Base-by-base conservation (phyloP, 1,140 invertebrate species). In the Delia radicum region DNA sequence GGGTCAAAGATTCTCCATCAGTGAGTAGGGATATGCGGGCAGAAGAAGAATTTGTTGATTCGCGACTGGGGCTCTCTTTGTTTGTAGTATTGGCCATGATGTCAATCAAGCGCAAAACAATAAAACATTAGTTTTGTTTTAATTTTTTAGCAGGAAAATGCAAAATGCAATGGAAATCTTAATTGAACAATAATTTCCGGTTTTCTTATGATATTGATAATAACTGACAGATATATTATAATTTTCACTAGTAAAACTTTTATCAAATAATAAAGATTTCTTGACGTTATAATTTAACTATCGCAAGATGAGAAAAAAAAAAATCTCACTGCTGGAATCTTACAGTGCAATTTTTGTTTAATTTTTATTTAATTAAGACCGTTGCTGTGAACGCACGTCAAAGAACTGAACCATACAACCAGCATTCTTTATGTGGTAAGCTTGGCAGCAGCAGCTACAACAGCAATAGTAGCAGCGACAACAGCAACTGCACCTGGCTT, bases 1-100 rank as follows among this genome's bases (percentile, higher is more conserved):
- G 67, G 5, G 81, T 82, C 5, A 86, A 63, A 0, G 85, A 85
- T 31, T 84, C 84, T 63, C 79, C 83, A 63, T 85, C 83, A 0
- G 79, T 79, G 24, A 83, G 37, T 77, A 84, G 77, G n/a, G 81
- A 84, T 55, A 86, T 81, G 63, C 82, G 80, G 5, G 84, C 83
- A 29, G 84, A 82, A 48, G 82, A 81, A 8, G 84, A 82, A 10
- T 82, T 82, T 29, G 81, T 86, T 4, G 85, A 86, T 42, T 86
- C 85, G 15, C 83, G 82, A 33, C 83, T 85, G 67, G 85, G 85
- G 73, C 85, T 86, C 73, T 86, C 85, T 79, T 86, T 85, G 76
- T 85, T 83, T 21, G 28, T 69, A 21, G 29, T 69, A 24, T 69
- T 69, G 65, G 65, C 65, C 65, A 69, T 69, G 65, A 33, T 69